These are phyloP conservation scores for Maconellicoccus hirsutus DNA, from an alignment of 1,140 invertebrate genomes.

Conservation along the genomic window DNA sequence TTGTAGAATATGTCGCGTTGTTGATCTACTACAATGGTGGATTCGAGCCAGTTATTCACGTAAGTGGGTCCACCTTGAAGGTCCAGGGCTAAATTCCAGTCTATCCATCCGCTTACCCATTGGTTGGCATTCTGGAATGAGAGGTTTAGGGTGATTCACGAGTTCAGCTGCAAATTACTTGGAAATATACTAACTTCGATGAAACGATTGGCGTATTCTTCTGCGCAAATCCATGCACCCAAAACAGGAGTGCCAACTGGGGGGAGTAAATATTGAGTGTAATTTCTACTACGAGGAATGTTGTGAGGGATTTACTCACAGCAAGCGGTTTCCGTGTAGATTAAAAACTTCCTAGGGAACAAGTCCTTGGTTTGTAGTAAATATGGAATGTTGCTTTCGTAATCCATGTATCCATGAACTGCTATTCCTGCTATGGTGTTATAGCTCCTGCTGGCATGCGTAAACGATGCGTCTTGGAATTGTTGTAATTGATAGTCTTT, in stretches of 20 bases:
- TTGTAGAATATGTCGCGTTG: constrained; percentile 63
- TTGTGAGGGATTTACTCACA: constrained; percentile 44
- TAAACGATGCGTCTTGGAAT: not conserved
- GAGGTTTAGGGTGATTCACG: constrained; percentile 28
- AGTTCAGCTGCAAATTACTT: too few species aligned
- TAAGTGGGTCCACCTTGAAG: constrained; percentile 71
- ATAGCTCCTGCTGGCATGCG: not conserved
- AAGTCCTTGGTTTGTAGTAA: constrained; percentile 42
- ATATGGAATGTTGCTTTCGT: not conserved
- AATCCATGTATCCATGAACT: not conserved
- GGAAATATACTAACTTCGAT: not conserved
- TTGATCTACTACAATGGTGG: constrained; percentile 61
- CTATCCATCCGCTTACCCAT: constrained; percentile 62
- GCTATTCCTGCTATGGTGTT: not conserved
- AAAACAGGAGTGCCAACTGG: too few species aligned
- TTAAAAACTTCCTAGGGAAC: constrained; percentile 57
- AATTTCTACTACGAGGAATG: too few species aligned
- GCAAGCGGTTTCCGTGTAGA: constrained; percentile 63
- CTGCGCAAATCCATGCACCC: too few species aligned
- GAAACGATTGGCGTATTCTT: not conserved
- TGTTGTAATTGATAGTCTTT: not conserved
- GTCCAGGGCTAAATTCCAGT: constrained; percentile 79
- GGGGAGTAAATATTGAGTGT: too few species aligned
- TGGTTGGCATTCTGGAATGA: constrained; percentile 52
- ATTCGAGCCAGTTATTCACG: constrained; percentile 60